Percentiles rank a stretch among this genome's conserved stretches.
Evolutionary conservation across 2,888 invertebrate genomes (phyloP).

Genomic region (Emmelina monodactyla): DNA sequence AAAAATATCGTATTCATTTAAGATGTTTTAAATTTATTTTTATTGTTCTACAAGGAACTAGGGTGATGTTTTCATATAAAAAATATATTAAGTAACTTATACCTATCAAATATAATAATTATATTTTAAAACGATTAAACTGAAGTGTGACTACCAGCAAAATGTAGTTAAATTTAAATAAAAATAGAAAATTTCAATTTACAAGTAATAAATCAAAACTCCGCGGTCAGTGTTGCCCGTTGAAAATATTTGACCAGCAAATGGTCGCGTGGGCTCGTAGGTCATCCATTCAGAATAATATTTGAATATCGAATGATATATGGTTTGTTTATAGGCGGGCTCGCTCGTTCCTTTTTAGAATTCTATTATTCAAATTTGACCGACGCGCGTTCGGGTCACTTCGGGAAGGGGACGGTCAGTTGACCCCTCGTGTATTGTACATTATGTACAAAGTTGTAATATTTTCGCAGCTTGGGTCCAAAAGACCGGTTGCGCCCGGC

Average conservation of each 20-base stretch:
- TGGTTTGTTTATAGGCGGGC: constrained; percentile 66
- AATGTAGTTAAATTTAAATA: background rate
- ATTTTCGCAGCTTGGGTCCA: constrained; percentile 54
- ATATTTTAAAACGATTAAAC: constrained; percentile 1
- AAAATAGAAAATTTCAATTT: constrained; percentile 23
- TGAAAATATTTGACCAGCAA: constrained; percentile 61
- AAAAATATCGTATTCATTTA: constrained; percentile 55
- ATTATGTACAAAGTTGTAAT: constrained; percentile 51
- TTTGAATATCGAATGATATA: constrained; percentile 65
- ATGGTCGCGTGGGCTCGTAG: constrained; percentile 60
- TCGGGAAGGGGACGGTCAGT: constrained; percentile 25
- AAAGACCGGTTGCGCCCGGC: constrained; percentile 32
- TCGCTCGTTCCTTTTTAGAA: constrained; percentile 54
- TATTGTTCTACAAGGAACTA: background rate
- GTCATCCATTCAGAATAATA: constrained; percentile 60
- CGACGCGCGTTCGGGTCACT: constrained; percentile 52
- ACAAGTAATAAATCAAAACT: constrained; percentile 47
- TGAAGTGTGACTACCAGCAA: background rate
- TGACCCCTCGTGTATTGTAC: constrained; percentile 47
- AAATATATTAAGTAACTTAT: constrained; percentile 20
- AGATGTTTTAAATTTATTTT: constrained; percentile 18
- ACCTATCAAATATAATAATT: background rate
- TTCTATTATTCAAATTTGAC: constrained; percentile 50
- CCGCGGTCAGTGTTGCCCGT: constrained; percentile 45
- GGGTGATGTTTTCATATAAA: background rate